phyloP scores from a whole-genome alignment of 2,113 vertebrate genomes.

The Pelvicachromis taeniatus region DNA sequence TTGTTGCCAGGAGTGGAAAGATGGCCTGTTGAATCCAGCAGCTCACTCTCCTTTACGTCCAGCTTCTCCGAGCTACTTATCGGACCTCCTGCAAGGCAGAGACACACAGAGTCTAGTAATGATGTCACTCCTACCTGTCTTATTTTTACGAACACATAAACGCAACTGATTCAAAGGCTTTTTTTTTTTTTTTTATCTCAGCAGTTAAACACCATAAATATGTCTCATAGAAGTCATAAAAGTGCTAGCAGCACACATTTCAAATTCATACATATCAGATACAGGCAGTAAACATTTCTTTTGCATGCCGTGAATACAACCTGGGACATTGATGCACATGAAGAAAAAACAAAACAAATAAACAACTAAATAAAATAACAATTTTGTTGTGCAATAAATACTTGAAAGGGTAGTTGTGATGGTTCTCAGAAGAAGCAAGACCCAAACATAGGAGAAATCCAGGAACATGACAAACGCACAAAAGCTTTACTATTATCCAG shows the following conservation, averaged over 20 bases:
- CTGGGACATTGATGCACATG: neutral
- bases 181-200: neutral
- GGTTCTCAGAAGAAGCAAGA: neutral
- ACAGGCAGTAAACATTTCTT: neutral
- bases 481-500: neutral
- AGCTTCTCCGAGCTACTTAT: conserved; percentile 4
- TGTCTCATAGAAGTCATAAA: neutral
- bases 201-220: neutral
- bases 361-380: neutral
- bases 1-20: conserved; percentile 45
- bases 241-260: neutral
- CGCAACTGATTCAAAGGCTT: neutral
- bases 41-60: neutral
- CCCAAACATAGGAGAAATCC: neutral
- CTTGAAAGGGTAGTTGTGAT: neutral
- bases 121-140: neutral
- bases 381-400: neutral
- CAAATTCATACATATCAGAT: neutral
- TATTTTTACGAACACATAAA: neutral
- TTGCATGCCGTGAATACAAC: neutral
- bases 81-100: conserved; percentile 40
- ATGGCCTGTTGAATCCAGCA: conserved; percentile 1
- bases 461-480: neutral
- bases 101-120: conserved; percentile 38
- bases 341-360: neutral